Evolutionary conservation across 2,888 invertebrate species (phyloP), one percentile per base, ranked within the genome.

Genomic region (Altica lythri): DNA sequence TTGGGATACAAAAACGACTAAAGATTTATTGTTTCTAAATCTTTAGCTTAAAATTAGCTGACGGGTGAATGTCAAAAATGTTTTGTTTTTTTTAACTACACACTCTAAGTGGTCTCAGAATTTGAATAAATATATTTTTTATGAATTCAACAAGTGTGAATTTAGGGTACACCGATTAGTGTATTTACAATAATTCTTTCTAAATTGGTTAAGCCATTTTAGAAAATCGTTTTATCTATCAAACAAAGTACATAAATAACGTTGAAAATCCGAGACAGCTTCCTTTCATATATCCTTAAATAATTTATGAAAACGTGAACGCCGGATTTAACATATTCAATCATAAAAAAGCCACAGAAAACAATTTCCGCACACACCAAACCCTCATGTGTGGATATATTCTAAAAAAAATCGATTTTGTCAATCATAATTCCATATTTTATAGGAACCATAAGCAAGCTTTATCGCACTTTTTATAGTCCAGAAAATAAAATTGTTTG

Each of bases 401-500:
- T 47, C 51, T 58, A 25, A 45, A n/a, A 25, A 45, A 48, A 45
- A 55, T 55, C 55, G 46, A 55, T 53, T 44, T 45, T 38, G 53
- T 35, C 37, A 64, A 63, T 61, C 61, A 67, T 69, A 65, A 68
- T 67, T 67, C 61, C 59, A 64, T 64, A 65, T 64, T 67, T 67
- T 65, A 65, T 64, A 62, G 60, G 45, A 46, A 43, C 46, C 42
- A 25, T 52, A 46, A 53, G 59, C 46, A 50, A 35, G 53, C 44
- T 59, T 59, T 59, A 59, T 59, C 53, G 56, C 59, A 56, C 53
- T 53, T 59, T 59, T 59, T 57, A 66, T 65, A 62, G 53, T 51
- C 65, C 51, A 58, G 59, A 66, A 63, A 69, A 71, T 72, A 71
- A 71, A 70, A 70, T 68, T 68, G 67, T 70, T 69, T 71, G 69